Evolutionary conservation across 2,113 vertebrate genomes (phyloP).

Genomic region (Eurypyga helias): DNA sequence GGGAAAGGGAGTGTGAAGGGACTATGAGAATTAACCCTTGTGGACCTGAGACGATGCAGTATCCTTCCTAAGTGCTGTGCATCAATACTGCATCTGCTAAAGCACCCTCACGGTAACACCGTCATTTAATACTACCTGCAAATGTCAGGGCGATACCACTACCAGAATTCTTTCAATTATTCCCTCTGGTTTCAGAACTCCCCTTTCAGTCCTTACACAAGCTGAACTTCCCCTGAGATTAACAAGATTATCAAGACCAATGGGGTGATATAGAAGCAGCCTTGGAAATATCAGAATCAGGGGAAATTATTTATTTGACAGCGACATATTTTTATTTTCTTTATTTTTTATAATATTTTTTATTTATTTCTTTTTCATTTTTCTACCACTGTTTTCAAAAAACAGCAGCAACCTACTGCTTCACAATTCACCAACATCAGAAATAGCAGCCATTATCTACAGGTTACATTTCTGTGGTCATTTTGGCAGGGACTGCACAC

Average conservation of each 20-base stretch:
- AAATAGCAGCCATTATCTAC: not conserved
- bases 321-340: not conserved
- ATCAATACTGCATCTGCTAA: not conserved
- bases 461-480: not conserved
- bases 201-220: not conserved
- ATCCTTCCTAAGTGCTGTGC: not conserved
- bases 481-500: not conserved
- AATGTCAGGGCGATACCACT: not conserved
- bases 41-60: not conserved
- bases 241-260: not conserved
- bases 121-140: not conserved
- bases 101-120: not conserved
- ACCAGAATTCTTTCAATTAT: not conserved
- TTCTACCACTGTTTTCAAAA: not conserved
- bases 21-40: not conserved
- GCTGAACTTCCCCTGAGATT: not conserved
- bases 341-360: too few species aligned
- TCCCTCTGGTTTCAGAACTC: not conserved
- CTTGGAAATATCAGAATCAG: not conserved
- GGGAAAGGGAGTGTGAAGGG: not conserved
- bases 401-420: not conserved
- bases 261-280: not conserved
- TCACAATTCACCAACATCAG: not conserved
- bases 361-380: not conserved
- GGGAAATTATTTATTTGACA: not conserved